A percentile compares a stretch with the other conserved stretches of the same genome.
Evolutionary conservation across 2,113 vertebrate species (phyloP).

Genomic region (Lycocorax pyrrhopterus): DNA sequence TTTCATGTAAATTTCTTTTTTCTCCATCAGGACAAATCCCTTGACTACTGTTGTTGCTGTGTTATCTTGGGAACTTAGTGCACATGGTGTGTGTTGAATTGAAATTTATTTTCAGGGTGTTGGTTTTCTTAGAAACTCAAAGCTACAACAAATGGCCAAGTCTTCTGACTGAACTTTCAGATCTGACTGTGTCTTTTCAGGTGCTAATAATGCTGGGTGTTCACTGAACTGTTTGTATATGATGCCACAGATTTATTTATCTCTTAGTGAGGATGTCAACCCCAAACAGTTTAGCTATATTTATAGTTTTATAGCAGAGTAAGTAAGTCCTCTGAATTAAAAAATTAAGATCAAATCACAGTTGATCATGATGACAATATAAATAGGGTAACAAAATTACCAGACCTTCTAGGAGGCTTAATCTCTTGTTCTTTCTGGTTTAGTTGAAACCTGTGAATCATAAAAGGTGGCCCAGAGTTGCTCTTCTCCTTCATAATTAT

Average conservation of each 20-base stretch:
- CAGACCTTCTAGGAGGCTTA: background rate
- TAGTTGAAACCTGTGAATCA: background rate
- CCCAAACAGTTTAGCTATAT: background rate
- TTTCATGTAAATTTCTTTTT: background rate
- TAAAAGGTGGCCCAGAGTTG: background rate
- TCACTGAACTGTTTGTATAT: background rate
- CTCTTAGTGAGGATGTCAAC: background rate
- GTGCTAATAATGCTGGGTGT: background rate
- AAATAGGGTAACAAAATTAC: background rate
- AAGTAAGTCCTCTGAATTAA: background rate
- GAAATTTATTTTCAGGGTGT: background rate
- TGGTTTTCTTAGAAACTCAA: background rate
- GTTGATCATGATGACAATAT: background rate
- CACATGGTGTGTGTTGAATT: background rate
- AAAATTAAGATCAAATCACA: background rate
- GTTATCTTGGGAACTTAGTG: background rate
- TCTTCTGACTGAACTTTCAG: background rate
- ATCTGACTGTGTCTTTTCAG: background rate
- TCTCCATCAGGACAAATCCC: background rate
- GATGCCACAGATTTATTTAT: background rate
- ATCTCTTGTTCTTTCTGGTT: background rate
- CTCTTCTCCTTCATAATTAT: background rate
- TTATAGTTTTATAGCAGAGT: background rate
- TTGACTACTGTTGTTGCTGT: background rate
- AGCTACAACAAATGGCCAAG: background rate